Evolutionary conservation across 2,797 vertebrate genomes (phyloP), one percentile per base, ranked within the genome.

Genomic region (Loris lydekkerianus): DNA sequence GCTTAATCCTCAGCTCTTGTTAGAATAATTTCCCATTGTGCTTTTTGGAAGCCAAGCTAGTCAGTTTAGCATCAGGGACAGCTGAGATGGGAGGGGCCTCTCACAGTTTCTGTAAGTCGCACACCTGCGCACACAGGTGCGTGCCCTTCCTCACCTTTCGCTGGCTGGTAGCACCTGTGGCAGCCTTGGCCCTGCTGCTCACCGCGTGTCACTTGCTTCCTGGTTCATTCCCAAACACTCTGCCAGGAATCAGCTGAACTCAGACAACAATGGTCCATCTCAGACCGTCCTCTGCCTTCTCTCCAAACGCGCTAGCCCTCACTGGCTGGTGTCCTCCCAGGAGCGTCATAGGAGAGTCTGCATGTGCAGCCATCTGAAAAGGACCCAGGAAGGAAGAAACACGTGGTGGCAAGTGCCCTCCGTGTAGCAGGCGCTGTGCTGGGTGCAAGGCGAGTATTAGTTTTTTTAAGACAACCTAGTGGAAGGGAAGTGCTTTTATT

Each of bases 301-400:
- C 23, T 67, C 34, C 10, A 34, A 20, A 43, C 27, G 11, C 4
- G 4, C n/a, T 60, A 10, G 37, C 37, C 56, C 29, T 60, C 29
- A 3, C 58, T 8, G 4, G 8, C 53, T 7, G 7, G 0, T 23
- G 7, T 3, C 21, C 7, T 25, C 31, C 3, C 0, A 1, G 7
- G 60, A 76, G 78, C 13, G 1, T 56, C n/a, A 1, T 4, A 4
- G 1, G 29, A 40, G 72, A n/a, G 6, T 3, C 4, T 1, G 31
- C 0, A 1, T 1, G 0, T 58, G 11, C 10, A 7, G 14, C 21
- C 0, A 10, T 9, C 86, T 8, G 10, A 1, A 25, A 17, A 67
- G 69, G 70, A 21, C 43, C 4, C 2, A 31, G 65, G 11, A 56
- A n/a, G 78, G 83, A 89, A 67, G 29, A 75, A 18, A 8, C 10